A percentile compares a stretch with the other conserved stretches of the same genome.
Evolutionary conservation across 2,797 vertebrate genomes (phyloP).

Genomic region (Buceros bicornis): DNA sequence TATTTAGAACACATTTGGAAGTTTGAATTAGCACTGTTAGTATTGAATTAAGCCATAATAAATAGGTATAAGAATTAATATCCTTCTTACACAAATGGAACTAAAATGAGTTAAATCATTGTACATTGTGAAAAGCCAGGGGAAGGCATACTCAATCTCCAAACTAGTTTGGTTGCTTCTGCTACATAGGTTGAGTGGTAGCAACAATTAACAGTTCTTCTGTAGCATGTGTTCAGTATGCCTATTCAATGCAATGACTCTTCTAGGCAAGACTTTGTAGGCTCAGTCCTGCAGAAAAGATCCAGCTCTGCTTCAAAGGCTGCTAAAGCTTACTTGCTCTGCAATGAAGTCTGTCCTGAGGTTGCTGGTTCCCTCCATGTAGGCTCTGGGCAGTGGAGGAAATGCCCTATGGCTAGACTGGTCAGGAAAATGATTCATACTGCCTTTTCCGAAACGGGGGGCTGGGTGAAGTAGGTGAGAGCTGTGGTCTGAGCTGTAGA

Average conservation of each 20-base stretch:
- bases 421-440: neutral
- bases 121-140: neutral
- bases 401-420: neutral
- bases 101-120: neutral
- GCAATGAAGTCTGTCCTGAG: neutral
- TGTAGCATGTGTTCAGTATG: neutral
- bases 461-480: neutral
- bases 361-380: fast-evolving
- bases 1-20: neutral
- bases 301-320: neutral
- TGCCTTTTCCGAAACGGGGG: neutral
- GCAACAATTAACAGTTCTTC: neutral
- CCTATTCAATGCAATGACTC: neutral
- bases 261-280: neutral
- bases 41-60: neutral
- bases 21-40: neutral
- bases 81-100: neutral
- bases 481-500: neutral
- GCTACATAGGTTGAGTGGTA: neutral
- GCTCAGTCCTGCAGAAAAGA: neutral
- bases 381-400: neutral
- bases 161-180: neutral
- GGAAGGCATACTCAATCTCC: neutral
- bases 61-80: neutral
- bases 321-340: neutral